Evolutionary conservation across 2,797 vertebrate genomes (phyloP), one percentile per base, ranked within the genome.

Genomic region (Phalloptychus januarius): DNA sequence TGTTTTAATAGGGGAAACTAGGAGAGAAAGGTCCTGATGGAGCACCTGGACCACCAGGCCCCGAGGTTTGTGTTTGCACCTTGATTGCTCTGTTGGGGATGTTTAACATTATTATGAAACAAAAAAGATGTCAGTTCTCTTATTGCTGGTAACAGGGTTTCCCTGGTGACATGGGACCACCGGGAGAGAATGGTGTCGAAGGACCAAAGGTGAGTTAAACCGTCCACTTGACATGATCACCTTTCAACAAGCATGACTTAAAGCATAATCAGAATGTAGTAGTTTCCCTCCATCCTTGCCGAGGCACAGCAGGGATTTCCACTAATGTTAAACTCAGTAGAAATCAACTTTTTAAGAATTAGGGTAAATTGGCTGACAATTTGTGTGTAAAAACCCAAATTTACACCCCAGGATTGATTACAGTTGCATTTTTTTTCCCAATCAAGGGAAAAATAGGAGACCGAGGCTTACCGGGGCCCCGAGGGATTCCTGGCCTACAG

Each of bases 81-180:
- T 74, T 44, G 2, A 70, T 12, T 63, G 4, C 56, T 69, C 38
- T 44, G 42, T 23, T 80, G 4, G 71, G 83, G 45, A 5, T 48
- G 16, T 28, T 11, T 16, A 5, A 72, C 72, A 0, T 31, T 40
- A 80, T 48, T 72, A 31, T 71, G n/a, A 70, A 6, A 46, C 25
- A 67, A 65, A 77, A 61, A 7, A 71, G 16, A 63, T 52, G 74
- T 58, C 0, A 0, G 44, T 40, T 71, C 10, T 84, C 81, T 20
- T n/a, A 54, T 38, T 78, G 20, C 92, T 89, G 72, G 67, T 77
- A 65, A 28, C 88, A 99, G 98, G 98, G 98, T 86, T 99, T 99
- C 82, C 98, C 98, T 54, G 98, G 98, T 83, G 98, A 99, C 92
- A 99, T 99, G 86, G 98, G 98, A 85, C 96, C 97, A 78, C 98